Evolutionary conservation across 2,888 invertebrate genomes (phyloP).

Genomic region (Crematogaster levior): DNA sequence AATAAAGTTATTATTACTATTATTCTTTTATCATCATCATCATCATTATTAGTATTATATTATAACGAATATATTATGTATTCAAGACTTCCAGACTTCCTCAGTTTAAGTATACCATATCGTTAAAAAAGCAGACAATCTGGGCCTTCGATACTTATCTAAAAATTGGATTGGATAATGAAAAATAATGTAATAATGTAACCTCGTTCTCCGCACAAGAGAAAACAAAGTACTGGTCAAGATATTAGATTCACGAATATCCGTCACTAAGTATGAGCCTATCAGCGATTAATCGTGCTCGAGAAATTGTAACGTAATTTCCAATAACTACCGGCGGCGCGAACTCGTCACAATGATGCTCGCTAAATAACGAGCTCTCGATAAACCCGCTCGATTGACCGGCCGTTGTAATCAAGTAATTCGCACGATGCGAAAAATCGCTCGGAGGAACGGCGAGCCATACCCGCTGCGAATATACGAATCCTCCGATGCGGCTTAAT

Average conservation of each 20-base stretch:
- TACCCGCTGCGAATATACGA: constrained; percentile 58
- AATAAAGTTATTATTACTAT: neutral
- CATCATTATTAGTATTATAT: neutral
- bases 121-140: constrained; percentile 31
- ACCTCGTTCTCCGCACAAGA: neutral
- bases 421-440: constrained; percentile 70
- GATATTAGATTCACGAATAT: constrained; percentile 46
- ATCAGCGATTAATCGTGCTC: constrained; percentile 64
- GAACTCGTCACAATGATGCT: constrained; percentile 83
- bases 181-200: constrained; percentile 49
- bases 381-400: constrained; percentile 71
- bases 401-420: constrained; percentile 81
- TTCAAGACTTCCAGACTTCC: neutral
- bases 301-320: constrained; percentile 83
- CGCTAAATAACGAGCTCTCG: constrained; percentile 81
- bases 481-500: constrained; percentile 76
- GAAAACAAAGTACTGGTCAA: neutral
- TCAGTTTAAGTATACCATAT: constrained; percentile 6
- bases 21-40: constrained; percentile 1
- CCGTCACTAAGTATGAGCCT: constrained; percentile 61
- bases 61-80: constrained; percentile 22
- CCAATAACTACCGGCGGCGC: constrained; percentile 76
- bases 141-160: constrained; percentile 24
- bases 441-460: constrained; percentile 30
- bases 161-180: constrained; percentile 48